Evolutionary conservation across 2,113 vertebrate genomes (phyloP).

Genomic region (Synchiropus splendidus): DNA sequence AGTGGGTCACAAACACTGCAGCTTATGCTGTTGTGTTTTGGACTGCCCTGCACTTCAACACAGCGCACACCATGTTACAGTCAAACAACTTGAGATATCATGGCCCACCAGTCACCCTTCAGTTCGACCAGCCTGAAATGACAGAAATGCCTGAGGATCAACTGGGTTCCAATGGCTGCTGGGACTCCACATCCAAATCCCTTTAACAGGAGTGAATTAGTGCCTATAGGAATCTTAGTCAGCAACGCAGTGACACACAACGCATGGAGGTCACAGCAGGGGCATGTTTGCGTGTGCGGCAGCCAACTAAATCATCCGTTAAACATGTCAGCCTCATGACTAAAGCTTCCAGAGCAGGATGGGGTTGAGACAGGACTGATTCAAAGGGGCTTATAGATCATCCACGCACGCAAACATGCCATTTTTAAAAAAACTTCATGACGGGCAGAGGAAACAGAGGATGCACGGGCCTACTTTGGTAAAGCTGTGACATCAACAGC

Average conservation of each 20-base stretch:
- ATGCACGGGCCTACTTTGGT: too few relatives aligned
- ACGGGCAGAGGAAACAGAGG: conserved; percentile 7
- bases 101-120: too few relatives aligned
- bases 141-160: too few relatives aligned
- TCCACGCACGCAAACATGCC: conserved; percentile 27
- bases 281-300: conserved; percentile 30
- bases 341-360: conserved; percentile 42
- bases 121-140: background rate
- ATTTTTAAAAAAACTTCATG: conserved; percentile 6
- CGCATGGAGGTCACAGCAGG: conserved; percentile 5
- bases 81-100: too few relatives aligned
- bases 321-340: conserved; percentile 40
- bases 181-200: conserved; percentile 13
- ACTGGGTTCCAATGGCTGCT: too few relatives aligned
- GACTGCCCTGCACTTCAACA: background rate
- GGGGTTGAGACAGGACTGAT: conserved; percentile 19
- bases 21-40: too few relatives aligned
- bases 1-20: too few relatives aligned
- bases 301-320: conserved; percentile 33
- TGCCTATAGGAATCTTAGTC: conserved; percentile 26
- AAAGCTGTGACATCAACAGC: too few relatives aligned
- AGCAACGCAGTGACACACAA: conserved; percentile 14
- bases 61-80: background rate
- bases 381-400: conserved; percentile 32
- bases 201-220: conserved; percentile 23